Percentiles rank a stretch among this genome's conserved stretches.
phyloP scores from a whole-genome alignment of 2,797 vertebrate genomes.

The Acanthurus leucopareius region DNA sequence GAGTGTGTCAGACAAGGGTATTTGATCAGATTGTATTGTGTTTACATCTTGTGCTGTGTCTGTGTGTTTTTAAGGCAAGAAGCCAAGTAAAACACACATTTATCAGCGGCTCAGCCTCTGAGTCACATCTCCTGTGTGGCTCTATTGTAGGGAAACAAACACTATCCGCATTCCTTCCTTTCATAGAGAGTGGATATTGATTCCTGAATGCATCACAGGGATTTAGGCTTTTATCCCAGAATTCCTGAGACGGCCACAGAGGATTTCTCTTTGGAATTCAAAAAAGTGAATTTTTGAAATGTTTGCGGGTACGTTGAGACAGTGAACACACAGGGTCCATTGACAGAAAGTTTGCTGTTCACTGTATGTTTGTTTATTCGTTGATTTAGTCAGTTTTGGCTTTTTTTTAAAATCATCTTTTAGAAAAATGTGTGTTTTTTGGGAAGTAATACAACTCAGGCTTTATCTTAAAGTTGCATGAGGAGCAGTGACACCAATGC shows the following conservation, averaged over 20 bases:
- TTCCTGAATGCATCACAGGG: slow-evolving; percentile 43
- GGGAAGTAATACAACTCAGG: neutral
- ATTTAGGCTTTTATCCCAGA: slow-evolving; percentile 43
- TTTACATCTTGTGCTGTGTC: slow-evolving; percentile 44
- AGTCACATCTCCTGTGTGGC: slow-evolving; percentile 67
- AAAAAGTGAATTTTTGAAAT: slow-evolving; percentile 12
- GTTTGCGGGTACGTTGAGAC: neutral
- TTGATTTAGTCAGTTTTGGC: slow-evolving; percentile 5
- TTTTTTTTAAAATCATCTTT: neutral
- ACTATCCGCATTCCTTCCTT: slow-evolving; percentile 65
- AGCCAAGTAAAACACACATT: slow-evolving; percentile 73
- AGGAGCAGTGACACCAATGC: neutral
- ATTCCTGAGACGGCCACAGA: slow-evolving; percentile 38
- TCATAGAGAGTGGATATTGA: slow-evolving; percentile 59
- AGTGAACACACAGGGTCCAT: slow-evolving; percentile 17
- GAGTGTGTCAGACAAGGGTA: slow-evolving; percentile 20
- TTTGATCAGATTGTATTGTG: slow-evolving; percentile 43
- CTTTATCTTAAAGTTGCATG: neutral
- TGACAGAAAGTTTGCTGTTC: slow-evolving; percentile 11
- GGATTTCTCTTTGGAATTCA: slow-evolving; percentile 27
- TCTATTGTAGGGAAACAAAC: slow-evolving; percentile 65
- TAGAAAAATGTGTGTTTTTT: neutral
- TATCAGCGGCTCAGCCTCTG: slow-evolving; percentile 56
- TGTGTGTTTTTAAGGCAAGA: slow-evolving; percentile 42
- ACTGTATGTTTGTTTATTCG: neutral